Evolutionary conservation across 2,797 vertebrate species (phyloP), one percentile per base, ranked within the genome.

Genomic region (Kryptolebias ocellatus): DNA sequence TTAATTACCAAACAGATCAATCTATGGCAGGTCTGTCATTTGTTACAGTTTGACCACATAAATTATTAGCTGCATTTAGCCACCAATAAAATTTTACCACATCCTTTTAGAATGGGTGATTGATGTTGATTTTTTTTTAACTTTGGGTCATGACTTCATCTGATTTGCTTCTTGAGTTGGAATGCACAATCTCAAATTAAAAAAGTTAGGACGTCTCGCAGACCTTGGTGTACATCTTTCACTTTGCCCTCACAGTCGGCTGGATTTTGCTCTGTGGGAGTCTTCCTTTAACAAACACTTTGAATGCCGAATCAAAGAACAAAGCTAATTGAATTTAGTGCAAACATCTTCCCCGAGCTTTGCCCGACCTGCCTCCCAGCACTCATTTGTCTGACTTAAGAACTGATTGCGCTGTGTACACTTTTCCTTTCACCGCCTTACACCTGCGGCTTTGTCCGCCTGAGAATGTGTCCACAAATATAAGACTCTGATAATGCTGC

Each of bases 1-100:
- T 90, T 92, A 90, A 94, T 94, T 93, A 92, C 67, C 59, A 42
- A 82, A 79, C 75, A 83, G 88, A 91, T 92, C 86, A 89, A 83
- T 91, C 87, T 81, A 60, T 74, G 60, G 81, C 86, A 86, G 85
- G 80, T 89, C 92, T 94, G 85, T 94, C 82, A 93, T 93, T 91
- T 92, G 79, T 90, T 86, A 60, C 74, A 59, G 83, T 84, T 89
- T 85, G 72, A 91, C 87, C 90, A 83, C 83, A 49, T 64, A 84
- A 88, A 89, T 90, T 85, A 91, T 93, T 91, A 90, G 90, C 88
- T 89, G 74, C 74, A 74, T 84, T 89, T 81, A 89, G 78, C 74
- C 70, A 71, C 84, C 83, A 89, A 86, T 92, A 91, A 91, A 92
- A 87, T 74, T 57, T 64, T 47, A 79, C 92, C 91, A 89, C 84